Conservation (phyloP, 2,888 invertebrate species). For the Cantharis flavilabris region DNA sequence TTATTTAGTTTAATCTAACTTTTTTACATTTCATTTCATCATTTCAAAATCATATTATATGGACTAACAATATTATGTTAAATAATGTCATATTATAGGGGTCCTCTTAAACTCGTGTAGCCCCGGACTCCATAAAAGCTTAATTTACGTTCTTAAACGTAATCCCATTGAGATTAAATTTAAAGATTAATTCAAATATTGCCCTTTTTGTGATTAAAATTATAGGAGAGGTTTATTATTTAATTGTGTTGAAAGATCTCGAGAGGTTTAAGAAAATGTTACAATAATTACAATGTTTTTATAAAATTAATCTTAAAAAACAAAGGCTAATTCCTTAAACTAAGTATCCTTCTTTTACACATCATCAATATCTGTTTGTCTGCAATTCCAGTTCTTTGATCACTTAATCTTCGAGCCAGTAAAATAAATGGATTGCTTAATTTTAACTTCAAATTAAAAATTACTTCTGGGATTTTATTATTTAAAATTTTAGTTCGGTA, state of each 20-base stretch:
- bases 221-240: not conserved
- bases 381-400: slow-evolving; percentile 6
- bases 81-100: no score
- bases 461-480: not conserved
- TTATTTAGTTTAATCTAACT: no score
- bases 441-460: not conserved
- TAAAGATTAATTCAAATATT: not conserved
- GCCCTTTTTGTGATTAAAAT: not conserved
- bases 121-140: no score
- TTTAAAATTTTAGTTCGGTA: not conserved
- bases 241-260: not conserved
- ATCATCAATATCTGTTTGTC: slow-evolving; percentile 31
- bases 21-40: no score
- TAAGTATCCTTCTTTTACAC: slow-evolving; percentile 11
- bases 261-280: not conserved
- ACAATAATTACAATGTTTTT: not conserved
- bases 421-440: not conserved
- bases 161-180: not conserved
- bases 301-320: not conserved
- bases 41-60: no score
- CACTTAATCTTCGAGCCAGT: not conserved
- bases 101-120: no score
- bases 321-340: not conserved
- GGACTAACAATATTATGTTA: no score
- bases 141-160: no score